These are phyloP conservation scores for Xylocampa areola DNA, from an alignment of 2,888 invertebrate species.

Conservation along the genomic window DNA sequence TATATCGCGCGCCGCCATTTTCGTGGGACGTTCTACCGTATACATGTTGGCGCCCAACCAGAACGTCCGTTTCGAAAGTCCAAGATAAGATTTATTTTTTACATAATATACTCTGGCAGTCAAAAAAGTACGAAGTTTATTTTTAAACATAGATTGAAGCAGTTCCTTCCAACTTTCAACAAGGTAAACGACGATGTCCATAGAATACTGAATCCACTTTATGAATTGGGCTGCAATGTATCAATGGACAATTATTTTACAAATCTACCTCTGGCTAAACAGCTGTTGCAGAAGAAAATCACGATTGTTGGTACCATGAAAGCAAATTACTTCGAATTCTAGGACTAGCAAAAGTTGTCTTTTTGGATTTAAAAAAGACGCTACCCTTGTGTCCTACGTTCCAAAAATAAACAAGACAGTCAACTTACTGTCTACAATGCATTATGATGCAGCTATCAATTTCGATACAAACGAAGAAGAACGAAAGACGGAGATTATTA, in stretches of 20 bases:
- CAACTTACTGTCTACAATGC: conserved; percentile 4
- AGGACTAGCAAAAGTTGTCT: conserved; percentile 10
- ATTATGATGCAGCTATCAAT: conserved; percentile 11
- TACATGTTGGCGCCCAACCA: conserved; percentile 23
- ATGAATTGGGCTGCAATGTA: conserved; percentile 5
- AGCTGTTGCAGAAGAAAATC: conserved; percentile 13
- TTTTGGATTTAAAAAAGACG: conserved; percentile 10
- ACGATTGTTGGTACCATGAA: conserved; percentile 19
- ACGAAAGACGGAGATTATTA: conserved; percentile 18
- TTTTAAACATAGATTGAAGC: too few species aligned
- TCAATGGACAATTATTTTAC: conserved; percentile 24
- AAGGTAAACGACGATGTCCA: conserved; percentile 18
- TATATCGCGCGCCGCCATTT: too few species aligned
- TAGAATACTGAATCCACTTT: conserved; percentile 6
- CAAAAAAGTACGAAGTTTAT: too few species aligned
- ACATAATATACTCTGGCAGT: too few species aligned
- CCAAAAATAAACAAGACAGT: conserved; percentile 17
- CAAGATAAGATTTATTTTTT: too few species aligned
- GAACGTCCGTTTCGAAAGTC: conserved; percentile 11
- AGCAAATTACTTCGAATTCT: conserved; percentile 12
- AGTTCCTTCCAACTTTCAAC: too few species aligned
- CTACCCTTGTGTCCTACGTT: conserved; percentile 21
- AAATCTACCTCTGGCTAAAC: conserved; percentile 14
- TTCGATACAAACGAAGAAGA: conserved; percentile 3
- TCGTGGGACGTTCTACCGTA: too few species aligned